These are phyloP conservation scores for Ylistrum balloti DNA, from an alignment of 1,140 invertebrate species.

Conservation along the genomic window DNA sequence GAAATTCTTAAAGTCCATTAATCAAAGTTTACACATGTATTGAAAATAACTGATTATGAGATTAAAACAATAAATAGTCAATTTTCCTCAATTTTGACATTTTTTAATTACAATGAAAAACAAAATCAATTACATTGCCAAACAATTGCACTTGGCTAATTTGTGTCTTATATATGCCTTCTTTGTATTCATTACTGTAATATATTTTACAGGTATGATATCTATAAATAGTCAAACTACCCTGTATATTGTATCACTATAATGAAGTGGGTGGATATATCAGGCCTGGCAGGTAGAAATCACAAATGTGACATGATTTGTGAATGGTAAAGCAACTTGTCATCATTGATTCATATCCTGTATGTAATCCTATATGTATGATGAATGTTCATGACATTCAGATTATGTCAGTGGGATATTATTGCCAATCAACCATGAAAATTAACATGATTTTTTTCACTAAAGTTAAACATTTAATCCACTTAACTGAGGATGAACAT, in stretches of 20 bases:
- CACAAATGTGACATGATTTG: not conserved
- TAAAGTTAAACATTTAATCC: not conserved
- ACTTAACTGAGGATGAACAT: not conserved
- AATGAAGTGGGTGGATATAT: constrained; percentile 18
- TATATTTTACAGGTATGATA: not conserved
- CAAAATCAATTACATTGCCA: too few relatives aligned
- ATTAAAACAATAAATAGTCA: too few relatives aligned
- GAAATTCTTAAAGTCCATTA: too few relatives aligned
- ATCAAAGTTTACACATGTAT: too few relatives aligned
- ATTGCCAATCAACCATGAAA: not conserved
- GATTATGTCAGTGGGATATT: not conserved
- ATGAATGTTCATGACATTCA: not conserved
- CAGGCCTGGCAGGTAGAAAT: not conserved
- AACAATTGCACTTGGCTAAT: too few relatives aligned
- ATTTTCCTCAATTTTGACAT: too few relatives aligned
- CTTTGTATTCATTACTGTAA: too few relatives aligned
- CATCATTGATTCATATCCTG: not conserved
- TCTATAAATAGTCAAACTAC: not conserved
- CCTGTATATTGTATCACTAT: not conserved
- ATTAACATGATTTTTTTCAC: not conserved
- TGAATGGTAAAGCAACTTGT: not conserved
- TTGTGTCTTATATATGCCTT: too few relatives aligned
- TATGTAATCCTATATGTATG: not conserved
- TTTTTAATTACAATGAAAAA: too few relatives aligned
- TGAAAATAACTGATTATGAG: too few relatives aligned